Evolutionary conservation across 2,888 invertebrate species (phyloP), one percentile per base, ranked within the genome.

Genomic region (Matsumyia berberina): DNA sequence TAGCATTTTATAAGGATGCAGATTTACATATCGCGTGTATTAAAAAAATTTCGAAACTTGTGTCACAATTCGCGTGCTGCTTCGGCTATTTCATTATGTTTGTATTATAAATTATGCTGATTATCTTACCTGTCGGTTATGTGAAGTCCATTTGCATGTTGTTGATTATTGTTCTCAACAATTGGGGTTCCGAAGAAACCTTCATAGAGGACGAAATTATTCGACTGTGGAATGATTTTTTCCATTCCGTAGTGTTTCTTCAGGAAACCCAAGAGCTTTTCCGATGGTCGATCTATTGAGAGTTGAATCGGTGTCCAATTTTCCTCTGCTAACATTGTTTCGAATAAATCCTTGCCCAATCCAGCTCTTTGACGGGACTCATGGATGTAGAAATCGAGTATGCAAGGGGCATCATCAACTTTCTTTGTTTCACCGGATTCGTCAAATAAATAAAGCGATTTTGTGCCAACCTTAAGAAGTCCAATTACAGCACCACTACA

Each of bases 281-380:
- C 94, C 0, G 98, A 98, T 0, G 99, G 99, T 44, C 97, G 94
- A 91, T 99, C 99, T 86, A 99, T 96, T 0, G 99, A 98, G 88
- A 98, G 92, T 89, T 96, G 95, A 2, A 94, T 92, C 0, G 96
- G 95, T 57, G 92, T 91, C 51, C 95, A 92, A 66, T 94, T 93
- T 91, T 95, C 94, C 86, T 95, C 95, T 94, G 96, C 91, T 81
- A 94, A 92, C 98, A 99, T 98, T 89, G 94, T 93, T 87, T 98
- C 96, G 92, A 97, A 98, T 11, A 99, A 93, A 78, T 93, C 92
- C 88, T 95, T 96, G 2, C 99, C 99, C 89, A 95, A 94, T 2
- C 99, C 99, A 90, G 94, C 94, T 70, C 98, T 94, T 92, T 98
- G 98, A 55, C 94, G 94, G 2, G 95, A 94, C 90, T 95, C 95